Evolutionary conservation across 2,113 vertebrate species (phyloP), one percentile per base, ranked within the genome.

Genomic region (Tichodroma muraria): DNA sequence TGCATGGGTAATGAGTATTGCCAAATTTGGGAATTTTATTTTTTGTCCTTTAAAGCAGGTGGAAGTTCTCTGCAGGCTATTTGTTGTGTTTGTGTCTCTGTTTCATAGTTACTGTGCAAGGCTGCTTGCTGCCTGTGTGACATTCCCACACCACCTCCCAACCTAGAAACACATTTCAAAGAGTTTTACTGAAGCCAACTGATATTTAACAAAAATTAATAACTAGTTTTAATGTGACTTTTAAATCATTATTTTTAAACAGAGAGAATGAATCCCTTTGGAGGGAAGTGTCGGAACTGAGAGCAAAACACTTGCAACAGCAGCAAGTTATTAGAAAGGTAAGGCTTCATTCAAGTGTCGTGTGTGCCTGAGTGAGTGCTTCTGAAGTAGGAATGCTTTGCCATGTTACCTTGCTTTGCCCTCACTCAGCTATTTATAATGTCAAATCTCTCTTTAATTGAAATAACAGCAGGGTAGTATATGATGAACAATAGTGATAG

Each of bases 241-340:
- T 5, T 68, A 40, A 89, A 87, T 73, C 30, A 14, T 91, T 23
- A 56, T 85, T 95, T 96, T 80, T 69, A 79, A 88, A 95, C 84
- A 99, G 99, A 95, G 99, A 99, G 93, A 99, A 99, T 87, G 99
- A 99, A 96, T 98, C 98, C 31, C 98, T 99, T 84, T 99, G 99
- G 99, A 98, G 98, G 47, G 99, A 99, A 88, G 98, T 99, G 65
- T 98, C 99, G 76, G 99, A 99, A 63, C 96, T 99, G 91, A 97
- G 99, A 90, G 98, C 99, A 96, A 99, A 99, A 95, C 99, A 99
- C n/a, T 90, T 97, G 38, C 98, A 99, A 24, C 99, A 99, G 33
- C 99, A 99, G 30, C 99, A 99, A 88, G 98, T 99, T 90, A 99
- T 99, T 95, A 98, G 99, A 81, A 99, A 99, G 98, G 99, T 99